Base-by-base conservation (phyloP, 1,140 invertebrate species). In the Ceratina japonica region DNA sequence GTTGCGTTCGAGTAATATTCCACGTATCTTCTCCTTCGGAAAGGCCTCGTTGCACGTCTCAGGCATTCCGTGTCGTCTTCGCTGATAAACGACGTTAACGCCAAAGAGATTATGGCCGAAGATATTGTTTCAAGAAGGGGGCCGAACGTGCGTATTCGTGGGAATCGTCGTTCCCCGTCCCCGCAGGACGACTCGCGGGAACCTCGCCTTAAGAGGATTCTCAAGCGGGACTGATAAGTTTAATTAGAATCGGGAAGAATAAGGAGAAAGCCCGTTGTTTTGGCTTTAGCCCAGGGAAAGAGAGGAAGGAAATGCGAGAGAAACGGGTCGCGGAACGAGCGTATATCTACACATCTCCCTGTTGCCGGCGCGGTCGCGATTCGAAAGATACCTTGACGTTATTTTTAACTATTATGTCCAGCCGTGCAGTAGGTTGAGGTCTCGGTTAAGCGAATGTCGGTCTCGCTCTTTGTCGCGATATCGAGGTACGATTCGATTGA, bases 381-480 rank as follows among this genome's bases (percentile, higher is more conserved):
- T 83, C 66, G 62, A n/a, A 54, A 18, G 66, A 70, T 77, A 83
- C 66, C 72, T 76, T 77, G 54, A 44, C 52, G 70, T 77, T 85
- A 85, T 85, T 85, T 85, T 85, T 81, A 84, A 85, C 78, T 77
- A 68, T 84, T 84, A 84, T 77, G 69, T 77, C 68, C 59, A 27
- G 52, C 71, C 65, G 66, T 75, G 66, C 61, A 68, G 61, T 72
- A 58, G 54, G 54, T 81, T 76, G 74, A 66, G 59, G 63, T 84
- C 76, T 68, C 51, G 71, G 75, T 73, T 82, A 71, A 84, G 61
- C 52, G 81, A 68, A 58, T 24, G 24, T 1, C 56, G 56, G 24
- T 52, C 62, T 63, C 52, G 63, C 7, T 68, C 4, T 27, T 59
- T 27, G 20, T 68, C 74, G 16, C 3, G 20, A 22, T 2, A 15